Base-by-base conservation (phyloP, 2,888 invertebrate species). In the Coenonympha arcania region DNA sequence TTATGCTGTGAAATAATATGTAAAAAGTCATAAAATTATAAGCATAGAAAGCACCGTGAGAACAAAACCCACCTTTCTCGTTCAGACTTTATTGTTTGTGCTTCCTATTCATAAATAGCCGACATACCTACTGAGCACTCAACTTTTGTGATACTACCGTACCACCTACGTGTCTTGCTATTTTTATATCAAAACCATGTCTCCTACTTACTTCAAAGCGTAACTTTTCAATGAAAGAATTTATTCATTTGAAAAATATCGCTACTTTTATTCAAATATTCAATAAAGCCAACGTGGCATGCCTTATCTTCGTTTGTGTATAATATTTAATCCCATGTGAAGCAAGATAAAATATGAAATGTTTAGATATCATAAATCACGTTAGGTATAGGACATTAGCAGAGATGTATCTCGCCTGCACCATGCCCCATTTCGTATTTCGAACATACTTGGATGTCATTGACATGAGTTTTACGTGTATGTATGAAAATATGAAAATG, bases 361-460 rank as follows among this genome's bases (percentile, higher is more conserved):
- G 19, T 31, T 42, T 47, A 39, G 30, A 44, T 51, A 48, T 52
- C 48, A 52, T 16, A 34, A 20, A 42, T 39, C 39, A 44, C 48
- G 44, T 48, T 34, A 48, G 43, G 18, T 22, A 22, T 16, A 44
- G 39, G 22, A 43, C 48, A 48, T 48, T 22, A 48, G 43, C 8
- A 24, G 24, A 52, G 48, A 52, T 52, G 39, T 52, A 52, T 52
- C 43, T 34, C 36, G 28, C 48, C 13, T 50, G 50, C 50, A 50
- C 18, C 40, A 30, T 28, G 37, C 39, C 24, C 47, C 19, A 48
- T 48, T 48, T 48, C 43, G 30, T 50, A 50, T 50, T 51, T 41
- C 45, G 50, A 16, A 13, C 41, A 50, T 40, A 46, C 36, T 28
- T 41, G 46, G 30, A 22, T 22, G 46, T 46, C 46, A 22, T 36